A percentile compares a stretch with the other conserved stretches of the same genome.
These are phyloP conservation scores for Grammomys dolichurus DNA, from an alignment of 2,113 vertebrate species.

Conservation along the genomic window DNA sequence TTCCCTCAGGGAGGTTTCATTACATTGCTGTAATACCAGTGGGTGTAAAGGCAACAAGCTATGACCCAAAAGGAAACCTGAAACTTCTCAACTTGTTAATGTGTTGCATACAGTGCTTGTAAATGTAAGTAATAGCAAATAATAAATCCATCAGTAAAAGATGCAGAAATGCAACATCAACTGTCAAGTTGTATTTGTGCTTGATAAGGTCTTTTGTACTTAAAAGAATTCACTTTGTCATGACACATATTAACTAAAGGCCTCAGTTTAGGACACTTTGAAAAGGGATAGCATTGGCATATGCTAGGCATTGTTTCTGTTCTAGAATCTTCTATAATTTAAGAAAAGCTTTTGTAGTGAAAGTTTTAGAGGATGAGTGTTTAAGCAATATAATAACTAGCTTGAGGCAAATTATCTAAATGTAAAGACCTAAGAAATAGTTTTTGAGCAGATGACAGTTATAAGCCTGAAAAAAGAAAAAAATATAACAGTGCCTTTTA, in stretches of 20 bases:
- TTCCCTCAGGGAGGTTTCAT: not conserved
- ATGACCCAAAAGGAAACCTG: slow-evolving; percentile 15
- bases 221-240: not conserved
- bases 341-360: not conserved
- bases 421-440: not conserved
- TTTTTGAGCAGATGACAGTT: not conserved
- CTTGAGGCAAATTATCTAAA: not conserved
- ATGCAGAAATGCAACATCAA: not conserved
- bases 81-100: slow-evolving; percentile 31
- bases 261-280: slow-evolving; percentile 10
- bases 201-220: slow-evolving; percentile 6
- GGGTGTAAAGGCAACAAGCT: slow-evolving; percentile 28
- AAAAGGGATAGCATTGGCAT: not conserved
- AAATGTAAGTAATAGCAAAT: not conserved
- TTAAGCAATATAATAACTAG: not conserved
- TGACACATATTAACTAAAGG: not conserved
- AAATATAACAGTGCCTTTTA: not conserved
- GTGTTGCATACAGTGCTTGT: not conserved
- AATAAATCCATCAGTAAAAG: slow-evolving; percentile 8
- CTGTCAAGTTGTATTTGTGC: not conserved
- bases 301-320: not conserved
- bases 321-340: not conserved
- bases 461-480: not conserved
- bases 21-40: not conserved
- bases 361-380: not conserved